Conservation (phyloP, 2,113 vertebrate species). For the Australoheros scitulus region DNA sequence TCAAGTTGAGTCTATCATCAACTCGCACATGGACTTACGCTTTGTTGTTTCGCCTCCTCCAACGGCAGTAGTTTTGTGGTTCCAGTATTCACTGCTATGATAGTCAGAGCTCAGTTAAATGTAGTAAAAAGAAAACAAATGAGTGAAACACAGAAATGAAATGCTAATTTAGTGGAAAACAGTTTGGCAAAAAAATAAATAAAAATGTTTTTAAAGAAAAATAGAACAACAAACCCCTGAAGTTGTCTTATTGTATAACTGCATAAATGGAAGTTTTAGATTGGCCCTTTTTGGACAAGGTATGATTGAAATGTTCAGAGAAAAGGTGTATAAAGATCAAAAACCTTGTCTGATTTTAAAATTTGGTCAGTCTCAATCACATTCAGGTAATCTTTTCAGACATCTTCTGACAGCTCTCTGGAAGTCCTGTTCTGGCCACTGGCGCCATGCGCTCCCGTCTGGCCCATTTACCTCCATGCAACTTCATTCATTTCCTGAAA, state of each 20-base stretch:
- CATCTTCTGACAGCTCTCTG: background rate
- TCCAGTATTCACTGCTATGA: background rate
- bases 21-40: conserved; percentile 8
- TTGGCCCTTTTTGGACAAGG: background rate
- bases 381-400: background rate
- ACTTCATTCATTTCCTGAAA: no score
- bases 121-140: background rate
- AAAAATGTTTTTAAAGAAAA: background rate
- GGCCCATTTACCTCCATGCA: no score
- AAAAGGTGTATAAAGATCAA: background rate
- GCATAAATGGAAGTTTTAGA: background rate
- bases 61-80: background rate
- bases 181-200: background rate
- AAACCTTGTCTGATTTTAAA: background rate
- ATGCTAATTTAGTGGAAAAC: background rate
- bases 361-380: background rate
- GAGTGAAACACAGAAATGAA: background rate
- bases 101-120: background rate
- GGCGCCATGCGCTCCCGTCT: no score
- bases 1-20: background rate
- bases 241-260: background rate
- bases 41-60: background rate
- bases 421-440: background rate
- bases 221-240: background rate
- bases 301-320: background rate